Evolutionary conservation across 2,797 vertebrate species (phyloP), one percentile per base, ranked within the genome.

Genomic region (Meriones psammophilus): DNA sequence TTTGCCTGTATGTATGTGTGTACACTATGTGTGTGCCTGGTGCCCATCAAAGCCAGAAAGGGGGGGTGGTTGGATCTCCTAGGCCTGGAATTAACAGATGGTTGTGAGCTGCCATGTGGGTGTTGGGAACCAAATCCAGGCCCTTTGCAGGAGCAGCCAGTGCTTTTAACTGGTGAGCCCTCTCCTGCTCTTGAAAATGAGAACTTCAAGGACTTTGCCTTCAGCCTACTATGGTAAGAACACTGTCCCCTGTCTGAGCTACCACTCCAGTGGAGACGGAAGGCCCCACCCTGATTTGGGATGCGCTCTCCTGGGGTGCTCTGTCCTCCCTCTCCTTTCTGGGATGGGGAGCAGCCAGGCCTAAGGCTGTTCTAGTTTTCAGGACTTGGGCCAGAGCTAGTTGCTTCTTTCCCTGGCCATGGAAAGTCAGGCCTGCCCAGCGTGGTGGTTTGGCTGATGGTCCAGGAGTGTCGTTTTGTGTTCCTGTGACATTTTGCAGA

Each of bases 151-250:
- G n/a, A 60, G 10, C n/a, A 88, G 54, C 69, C 26, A 3, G 36
- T 74, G n/a, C 36, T 39, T 30, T 73, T 30, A 73, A 42, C 54
- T 56, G 17, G n/a, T 20, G 85, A 73, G 24, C n/a, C 66, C n/a
- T 39, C 68, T 8, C 50, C 50, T 71, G 24, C 54, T 73, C 50
- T 28, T 46, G 62, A 81, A 69, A 73, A 56, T 33, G 20, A 71
- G 60, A 39, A 33, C 73, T 68, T 86, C 5, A 18, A 30, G 76
- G 66, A 36, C 26, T 84, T 92, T 62, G 73, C 78, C 15, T 1
- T 14, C 26, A 8, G 22, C 62, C 7, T 0, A 2, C 17, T 5
- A 1, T 15, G 17, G 18, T 9, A 30, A 80, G 79, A 8, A 15
- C 87, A 66, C 17, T 24, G 36, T 90, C 42, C 39, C 39, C 73